These are phyloP conservation scores for Malurus splendens DNA, from an alignment of 2,797 vertebrate species.

Conservation along the genomic window DNA sequence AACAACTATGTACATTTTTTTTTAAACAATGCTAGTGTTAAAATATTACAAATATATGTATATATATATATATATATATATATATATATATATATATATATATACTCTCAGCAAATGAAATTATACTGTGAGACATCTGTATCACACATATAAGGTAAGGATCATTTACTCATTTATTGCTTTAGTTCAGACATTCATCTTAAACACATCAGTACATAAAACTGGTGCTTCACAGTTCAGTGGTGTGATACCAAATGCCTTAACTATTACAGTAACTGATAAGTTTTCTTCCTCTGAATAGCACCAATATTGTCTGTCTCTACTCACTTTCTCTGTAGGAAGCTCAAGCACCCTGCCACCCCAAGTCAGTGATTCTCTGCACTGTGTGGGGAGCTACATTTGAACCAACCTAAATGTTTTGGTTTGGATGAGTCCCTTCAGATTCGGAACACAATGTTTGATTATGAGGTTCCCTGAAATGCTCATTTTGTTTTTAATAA, in stretches of 20 bases:
- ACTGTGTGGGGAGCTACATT: not conserved
- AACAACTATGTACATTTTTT: not conserved
- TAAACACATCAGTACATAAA: not conserved
- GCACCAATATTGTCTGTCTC: not conserved
- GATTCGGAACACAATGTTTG: not conserved
- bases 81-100: too few relatives aligned
- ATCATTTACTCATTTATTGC: not conserved
- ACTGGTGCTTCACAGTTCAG: not conserved
- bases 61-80: too few relatives aligned
- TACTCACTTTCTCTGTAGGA: not conserved
- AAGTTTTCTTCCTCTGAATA: not conserved
- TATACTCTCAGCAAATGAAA: not conserved
- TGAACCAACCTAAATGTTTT: not conserved
- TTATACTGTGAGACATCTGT: not conserved
- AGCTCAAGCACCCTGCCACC: not conserved
- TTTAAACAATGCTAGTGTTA: not conserved
- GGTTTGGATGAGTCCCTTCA: not conserved
- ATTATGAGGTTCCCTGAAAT: not conserved
- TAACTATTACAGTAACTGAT: not conserved
- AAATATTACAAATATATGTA: not conserved
- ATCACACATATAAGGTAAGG: not conserved
- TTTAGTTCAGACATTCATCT: not conserved
- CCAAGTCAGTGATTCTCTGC: not conserved
- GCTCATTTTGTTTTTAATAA: not conserved
- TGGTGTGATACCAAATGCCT: not conserved